phyloP scores from a whole-genome alignment of 2,113 vertebrate genomes.

The Cyphomyrus discorhynchus region DNA sequence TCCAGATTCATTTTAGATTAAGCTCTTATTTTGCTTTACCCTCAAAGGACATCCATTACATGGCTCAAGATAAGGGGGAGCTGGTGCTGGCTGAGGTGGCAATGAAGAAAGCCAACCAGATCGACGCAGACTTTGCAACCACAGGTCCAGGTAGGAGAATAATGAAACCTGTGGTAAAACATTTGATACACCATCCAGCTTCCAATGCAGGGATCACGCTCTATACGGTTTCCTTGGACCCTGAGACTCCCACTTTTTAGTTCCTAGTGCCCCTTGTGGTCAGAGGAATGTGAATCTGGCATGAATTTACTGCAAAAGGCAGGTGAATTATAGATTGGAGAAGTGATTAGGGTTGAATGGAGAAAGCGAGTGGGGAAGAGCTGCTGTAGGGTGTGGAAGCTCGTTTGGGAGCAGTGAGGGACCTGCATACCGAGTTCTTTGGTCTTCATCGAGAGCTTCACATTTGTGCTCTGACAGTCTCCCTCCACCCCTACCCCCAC shows the following conservation, averaged over 20 bases:
- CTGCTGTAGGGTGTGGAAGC: not conserved
- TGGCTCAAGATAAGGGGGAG: conserved; percentile 92
- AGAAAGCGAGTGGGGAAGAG: not conserved
- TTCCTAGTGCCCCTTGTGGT: not conserved
- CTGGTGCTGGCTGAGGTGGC: conserved; percentile 88
- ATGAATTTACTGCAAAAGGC: not conserved
- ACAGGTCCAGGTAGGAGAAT: conserved; percentile 70
- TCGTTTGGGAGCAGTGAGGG: not conserved
- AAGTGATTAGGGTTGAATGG: not conserved
- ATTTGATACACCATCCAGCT: not conserved
- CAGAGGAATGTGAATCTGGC: not conserved
- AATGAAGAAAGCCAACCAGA: conserved; percentile 86
- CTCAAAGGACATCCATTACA: conserved; percentile 98
- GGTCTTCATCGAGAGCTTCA: not conserved
- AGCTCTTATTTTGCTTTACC: conserved; percentile 81
- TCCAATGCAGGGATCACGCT: not conserved
- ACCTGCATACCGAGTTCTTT: not conserved
- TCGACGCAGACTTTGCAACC: conserved; percentile 57
- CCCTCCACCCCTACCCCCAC: not conserved
- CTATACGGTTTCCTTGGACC: not conserved
- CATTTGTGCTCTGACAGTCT: not conserved
- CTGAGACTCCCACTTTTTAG: not conserved
- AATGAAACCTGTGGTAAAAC: conserved; percentile 19
- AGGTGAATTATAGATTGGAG: not conserved
- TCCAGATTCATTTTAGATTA: conserved; percentile 83